Percentiles rank a stretch among this genome's conserved stretches.
Evolutionary conservation across 2,113 vertebrate species (phyloP).

Genomic region (Leucosticte australis): DNA sequence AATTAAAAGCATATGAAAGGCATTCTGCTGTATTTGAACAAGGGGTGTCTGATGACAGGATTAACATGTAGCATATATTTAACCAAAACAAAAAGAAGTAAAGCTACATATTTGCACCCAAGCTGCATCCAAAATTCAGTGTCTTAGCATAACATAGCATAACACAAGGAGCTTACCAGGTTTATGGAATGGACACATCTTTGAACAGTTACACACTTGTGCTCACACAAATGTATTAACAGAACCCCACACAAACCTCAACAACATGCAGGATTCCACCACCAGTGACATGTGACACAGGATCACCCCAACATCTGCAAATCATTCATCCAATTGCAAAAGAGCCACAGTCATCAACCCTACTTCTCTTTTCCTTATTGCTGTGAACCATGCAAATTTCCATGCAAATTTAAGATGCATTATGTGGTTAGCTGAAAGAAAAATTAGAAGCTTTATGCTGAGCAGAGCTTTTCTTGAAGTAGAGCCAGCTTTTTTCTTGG

Average conservation of each 20-base stretch:
- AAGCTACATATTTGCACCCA: neutral
- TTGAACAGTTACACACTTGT: neutral
- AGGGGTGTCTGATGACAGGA: neutral
- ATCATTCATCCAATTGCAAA: neutral
- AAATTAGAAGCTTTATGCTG: neutral
- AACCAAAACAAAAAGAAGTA: neutral
- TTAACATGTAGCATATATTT: neutral
- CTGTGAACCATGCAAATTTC: neutral
- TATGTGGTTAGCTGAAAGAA: neutral
- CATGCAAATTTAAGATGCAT: neutral
- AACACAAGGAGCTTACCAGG: neutral
- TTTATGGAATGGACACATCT: neutral
- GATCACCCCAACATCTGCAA: neutral
- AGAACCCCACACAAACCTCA: neutral
- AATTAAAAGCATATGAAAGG: neutral
- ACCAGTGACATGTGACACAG: fast-evolving
- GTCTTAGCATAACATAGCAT: fast-evolving
- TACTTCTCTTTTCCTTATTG: neutral
- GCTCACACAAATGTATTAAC: neutral
- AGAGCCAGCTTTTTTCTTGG: neutral
- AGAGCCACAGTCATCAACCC: neutral
- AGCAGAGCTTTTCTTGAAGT: neutral
- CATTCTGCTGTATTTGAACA: neutral
- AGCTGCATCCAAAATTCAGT: neutral
- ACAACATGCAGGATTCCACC: neutral